Conservation (phyloP, 2,113 vertebrate genomes). For the Pavo muticus region DNA sequence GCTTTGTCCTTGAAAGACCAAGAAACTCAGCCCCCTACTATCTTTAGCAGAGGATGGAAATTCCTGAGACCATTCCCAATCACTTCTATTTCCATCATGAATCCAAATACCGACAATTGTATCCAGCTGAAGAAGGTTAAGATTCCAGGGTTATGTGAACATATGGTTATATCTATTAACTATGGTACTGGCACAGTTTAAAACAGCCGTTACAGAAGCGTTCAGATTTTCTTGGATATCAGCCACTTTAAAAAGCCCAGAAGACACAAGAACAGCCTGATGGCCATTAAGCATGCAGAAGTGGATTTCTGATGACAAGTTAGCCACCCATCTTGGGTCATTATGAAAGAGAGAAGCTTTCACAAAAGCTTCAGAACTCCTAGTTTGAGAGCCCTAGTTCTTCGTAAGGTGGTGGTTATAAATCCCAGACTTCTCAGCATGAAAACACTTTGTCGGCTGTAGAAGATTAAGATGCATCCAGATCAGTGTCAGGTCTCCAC, state of each 20-base stretch:
- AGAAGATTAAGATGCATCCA: neutral
- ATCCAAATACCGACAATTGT: neutral
- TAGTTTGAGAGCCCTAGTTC: neutral
- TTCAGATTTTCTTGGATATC: neutral
- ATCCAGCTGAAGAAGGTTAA: neutral
- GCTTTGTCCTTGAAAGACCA: neutral
- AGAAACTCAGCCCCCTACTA: neutral
- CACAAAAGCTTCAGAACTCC: fast-evolving
- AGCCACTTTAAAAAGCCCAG: neutral
- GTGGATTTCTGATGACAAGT: neutral
- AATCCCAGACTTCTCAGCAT: neutral
- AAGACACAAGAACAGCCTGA: neutral
- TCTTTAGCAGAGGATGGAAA: neutral
- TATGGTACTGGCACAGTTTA: neutral
- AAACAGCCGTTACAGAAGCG: neutral
- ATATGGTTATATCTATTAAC: neutral
- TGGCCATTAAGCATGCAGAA: neutral
- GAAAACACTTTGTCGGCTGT: neutral
- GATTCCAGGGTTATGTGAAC: neutral
- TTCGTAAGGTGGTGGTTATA: neutral
- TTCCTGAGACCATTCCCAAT: fast-evolving
- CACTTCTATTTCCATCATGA: fast-evolving
- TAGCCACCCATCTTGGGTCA: neutral
- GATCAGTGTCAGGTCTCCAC: neutral
- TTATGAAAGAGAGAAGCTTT: neutral